Evolutionary conservation across 1,140 invertebrate genomes (phyloP), one percentile per base, ranked within the genome.

Genomic region (Drosophila malerkotliana): DNA sequence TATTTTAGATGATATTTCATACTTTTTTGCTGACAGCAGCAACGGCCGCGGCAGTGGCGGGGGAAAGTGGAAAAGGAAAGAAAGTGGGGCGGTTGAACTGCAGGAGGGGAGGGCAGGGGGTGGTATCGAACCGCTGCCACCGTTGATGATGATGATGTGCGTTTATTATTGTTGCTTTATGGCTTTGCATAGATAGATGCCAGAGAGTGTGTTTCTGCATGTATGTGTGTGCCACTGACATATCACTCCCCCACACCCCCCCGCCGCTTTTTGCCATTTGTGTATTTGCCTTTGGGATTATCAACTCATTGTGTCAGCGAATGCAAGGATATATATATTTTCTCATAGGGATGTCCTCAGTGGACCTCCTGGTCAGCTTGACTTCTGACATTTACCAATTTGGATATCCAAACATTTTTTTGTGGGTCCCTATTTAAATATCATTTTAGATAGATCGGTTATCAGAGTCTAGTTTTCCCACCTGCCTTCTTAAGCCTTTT

Each of bases 1-100:
- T 79, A 88, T 88, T 85, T 85, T 85, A 85, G 82, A 85, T 85
- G 82, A 85, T 85, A 85, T 85, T 85, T 85, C 81, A 87, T 85
- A 85, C 81, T 81, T 85, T 85, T 84, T 68, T 85, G 74, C 81
- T 85, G 81, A 85, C 81, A 85, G 81, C 62, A 76, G 72, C 61
- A 69, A 44, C 57, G 30, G 41, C 21, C 54, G 21, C 54, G 30
- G 8, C 28, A 59, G 44, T 6, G 18, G 44, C 24, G 37, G 41
- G 48, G 7, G 32, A 18, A 34, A 64, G 47, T 14, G 48, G 60
- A 5, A 28, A 28, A 28, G 34, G 7, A 12, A 7, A 30, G 32
- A 18, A 34, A 64, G 47, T 14, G 48, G 60, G 26, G 26, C 26
- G 26, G 5, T 28, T 28, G 5, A 6, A 28, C 5, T 28, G 26